Percentiles rank a stretch among this genome's conserved stretches.
These are phyloP conservation scores for Vipera ursinii DNA, from an alignment of 2,797 vertebrate species.

Conservation along the genomic window DNA sequence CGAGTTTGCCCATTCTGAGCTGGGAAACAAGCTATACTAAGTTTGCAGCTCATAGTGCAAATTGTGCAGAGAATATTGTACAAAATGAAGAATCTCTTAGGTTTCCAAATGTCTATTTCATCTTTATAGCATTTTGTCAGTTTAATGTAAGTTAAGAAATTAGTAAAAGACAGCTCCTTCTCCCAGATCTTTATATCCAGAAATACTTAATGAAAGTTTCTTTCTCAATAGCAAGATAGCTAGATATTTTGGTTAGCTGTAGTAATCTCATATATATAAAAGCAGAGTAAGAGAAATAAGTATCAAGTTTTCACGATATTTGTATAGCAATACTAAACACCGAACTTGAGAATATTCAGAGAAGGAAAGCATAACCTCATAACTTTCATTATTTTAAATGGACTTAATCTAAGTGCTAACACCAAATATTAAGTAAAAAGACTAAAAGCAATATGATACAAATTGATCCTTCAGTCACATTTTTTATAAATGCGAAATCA, in stretches of 20 bases:
- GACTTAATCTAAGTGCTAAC: neutral
- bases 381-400: neutral
- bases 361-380: neutral
- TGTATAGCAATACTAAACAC: neutral
- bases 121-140: neutral
- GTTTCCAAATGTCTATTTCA: slow-evolving; percentile 23
- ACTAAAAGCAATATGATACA: neutral
- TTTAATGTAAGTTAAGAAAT: slow-evolving; percentile 12
- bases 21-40: neutral
- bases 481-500: neutral
- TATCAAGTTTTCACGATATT: neutral
- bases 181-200: slow-evolving; percentile 9
- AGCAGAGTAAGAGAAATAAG: neutral
- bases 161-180: neutral
- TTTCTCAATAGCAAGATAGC: neutral
- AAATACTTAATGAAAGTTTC: neutral
- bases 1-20: neutral
- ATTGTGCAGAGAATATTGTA: slow-evolving; percentile 9
- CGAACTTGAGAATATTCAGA: neutral
- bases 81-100: slow-evolving; percentile 5
- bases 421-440: neutral
- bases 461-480: neutral
- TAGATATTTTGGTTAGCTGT: neutral
- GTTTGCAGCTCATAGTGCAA: slow-evolving; percentile 22
- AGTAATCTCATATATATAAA: neutral